phyloP scores from a whole-genome alignment of 2,113 vertebrate genomes.

The Crocuta crocuta region DNA sequence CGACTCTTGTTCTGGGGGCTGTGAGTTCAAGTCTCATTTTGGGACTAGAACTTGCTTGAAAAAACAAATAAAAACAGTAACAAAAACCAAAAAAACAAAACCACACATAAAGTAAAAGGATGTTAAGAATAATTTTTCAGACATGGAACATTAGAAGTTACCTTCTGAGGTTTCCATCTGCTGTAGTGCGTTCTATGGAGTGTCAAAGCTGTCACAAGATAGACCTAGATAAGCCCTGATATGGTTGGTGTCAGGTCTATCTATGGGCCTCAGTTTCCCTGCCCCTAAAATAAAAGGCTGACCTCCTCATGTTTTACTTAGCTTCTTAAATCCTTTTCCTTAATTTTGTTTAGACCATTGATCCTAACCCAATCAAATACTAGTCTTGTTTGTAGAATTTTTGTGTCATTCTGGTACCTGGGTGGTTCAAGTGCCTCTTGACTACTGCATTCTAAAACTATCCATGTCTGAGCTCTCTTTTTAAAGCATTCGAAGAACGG shows the following conservation, averaged over 20 bases:
- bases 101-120: neutral
- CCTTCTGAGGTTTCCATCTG: neutral
- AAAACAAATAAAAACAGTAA: too few species aligned
- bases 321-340: neutral
- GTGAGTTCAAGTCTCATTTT: too few species aligned
- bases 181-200: neutral
- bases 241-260: neutral
- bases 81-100: too few species aligned
- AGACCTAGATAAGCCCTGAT: neutral
- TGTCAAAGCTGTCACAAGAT: neutral
- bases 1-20: too few species aligned
- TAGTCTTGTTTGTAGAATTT: neutral
- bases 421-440: neutral
- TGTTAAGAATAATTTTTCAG: conserved; percentile 14
- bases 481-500: neutral
- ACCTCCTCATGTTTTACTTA: neutral
- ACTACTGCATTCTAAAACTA: neutral
- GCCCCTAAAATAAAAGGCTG: neutral
- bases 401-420: neutral
- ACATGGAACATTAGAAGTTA: neutral
- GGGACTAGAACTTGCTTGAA: too few species aligned
- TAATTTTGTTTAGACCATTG: neutral
- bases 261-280: neutral
- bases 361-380: neutral
- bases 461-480: neutral